Conservation (phyloP, 2,888 invertebrate genomes). For the Tyria jacobaeae region DNA sequence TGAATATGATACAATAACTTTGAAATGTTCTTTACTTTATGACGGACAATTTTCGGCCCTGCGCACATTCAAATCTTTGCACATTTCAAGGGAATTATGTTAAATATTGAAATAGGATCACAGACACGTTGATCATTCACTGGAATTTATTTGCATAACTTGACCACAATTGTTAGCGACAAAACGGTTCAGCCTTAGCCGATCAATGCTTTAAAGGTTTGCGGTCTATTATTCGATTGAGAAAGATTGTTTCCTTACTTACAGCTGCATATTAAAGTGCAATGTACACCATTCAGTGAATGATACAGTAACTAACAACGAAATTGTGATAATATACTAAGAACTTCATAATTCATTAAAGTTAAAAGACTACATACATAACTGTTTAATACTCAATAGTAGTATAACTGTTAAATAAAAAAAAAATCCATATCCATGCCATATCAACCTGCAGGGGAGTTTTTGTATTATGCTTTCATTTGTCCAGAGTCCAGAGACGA, state of each 20-base stretch:
- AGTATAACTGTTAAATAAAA: background rate
- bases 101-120: background rate
- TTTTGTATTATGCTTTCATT: constrained; percentile 1
- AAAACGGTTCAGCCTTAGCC: constrained; percentile 1
- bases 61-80: too few relatives aligned
- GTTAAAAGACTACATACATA: too few relatives aligned
- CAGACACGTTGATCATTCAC: background rate
- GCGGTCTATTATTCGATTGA: constrained; percentile 5
- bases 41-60: too few relatives aligned
- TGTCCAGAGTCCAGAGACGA: background rate
- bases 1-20: too few relatives aligned
- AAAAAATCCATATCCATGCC: background rate
- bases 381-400: too few relatives aligned
- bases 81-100: background rate
- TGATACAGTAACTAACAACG: too few relatives aligned
- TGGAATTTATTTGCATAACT: background rate
- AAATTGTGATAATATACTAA: too few relatives aligned
- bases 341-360: too few relatives aligned
- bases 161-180: constrained; percentile 5
- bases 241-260: constrained; percentile 6
- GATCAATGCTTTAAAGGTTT: constrained; percentile 3
- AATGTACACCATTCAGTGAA: too few relatives aligned
- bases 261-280: too few relatives aligned
- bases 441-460: background rate
- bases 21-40: too few relatives aligned